A percentile compares a stretch with the other conserved stretches of the same genome.
phyloP scores from a whole-genome alignment of 1,140 invertebrate species.

The Trichonephila inaurata region DNA sequence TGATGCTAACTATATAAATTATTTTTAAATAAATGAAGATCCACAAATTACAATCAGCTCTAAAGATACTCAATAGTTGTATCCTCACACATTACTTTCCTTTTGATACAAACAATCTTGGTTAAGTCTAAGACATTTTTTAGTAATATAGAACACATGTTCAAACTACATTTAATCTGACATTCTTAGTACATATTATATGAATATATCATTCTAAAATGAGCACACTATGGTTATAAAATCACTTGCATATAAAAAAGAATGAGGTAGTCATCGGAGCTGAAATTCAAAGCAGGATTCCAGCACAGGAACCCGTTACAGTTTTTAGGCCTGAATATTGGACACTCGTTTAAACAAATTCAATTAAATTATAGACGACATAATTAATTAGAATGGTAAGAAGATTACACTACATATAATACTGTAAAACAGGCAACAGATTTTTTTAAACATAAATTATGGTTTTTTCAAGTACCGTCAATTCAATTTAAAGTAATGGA shows the following conservation, averaged over 20 bases:
- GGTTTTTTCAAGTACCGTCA: too few relatives aligned
- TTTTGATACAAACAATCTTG: neutral
- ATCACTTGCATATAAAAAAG: conserved; percentile 61
- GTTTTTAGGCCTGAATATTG: neutral
- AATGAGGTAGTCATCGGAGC: conserved; percentile 48
- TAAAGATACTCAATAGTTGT: too few relatives aligned
- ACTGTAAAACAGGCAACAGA: too few relatives aligned
- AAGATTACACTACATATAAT: too few relatives aligned
- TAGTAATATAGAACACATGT: neutral
- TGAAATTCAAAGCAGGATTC: conserved; percentile 59
- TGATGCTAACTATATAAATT: too few relatives aligned
- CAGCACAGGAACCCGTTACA: conserved; percentile 45
- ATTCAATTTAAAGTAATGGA: too few relatives aligned
- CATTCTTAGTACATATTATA: conserved; percentile 47
- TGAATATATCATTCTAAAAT: conserved; percentile 65
- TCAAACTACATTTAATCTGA: conserved; percentile 21
- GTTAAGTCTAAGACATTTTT: neutral
- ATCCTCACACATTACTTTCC: neutral
- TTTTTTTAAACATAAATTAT: too few relatives aligned
- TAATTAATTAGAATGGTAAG: too few relatives aligned
- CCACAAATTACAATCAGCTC: too few relatives aligned
- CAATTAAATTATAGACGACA: neutral
- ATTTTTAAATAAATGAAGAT: too few relatives aligned
- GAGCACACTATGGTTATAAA: conserved; percentile 57
- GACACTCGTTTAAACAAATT: neutral